Evolutionary conservation across 2,797 vertebrate species (phyloP).

Genomic region (Bradypus variegatus): DNA sequence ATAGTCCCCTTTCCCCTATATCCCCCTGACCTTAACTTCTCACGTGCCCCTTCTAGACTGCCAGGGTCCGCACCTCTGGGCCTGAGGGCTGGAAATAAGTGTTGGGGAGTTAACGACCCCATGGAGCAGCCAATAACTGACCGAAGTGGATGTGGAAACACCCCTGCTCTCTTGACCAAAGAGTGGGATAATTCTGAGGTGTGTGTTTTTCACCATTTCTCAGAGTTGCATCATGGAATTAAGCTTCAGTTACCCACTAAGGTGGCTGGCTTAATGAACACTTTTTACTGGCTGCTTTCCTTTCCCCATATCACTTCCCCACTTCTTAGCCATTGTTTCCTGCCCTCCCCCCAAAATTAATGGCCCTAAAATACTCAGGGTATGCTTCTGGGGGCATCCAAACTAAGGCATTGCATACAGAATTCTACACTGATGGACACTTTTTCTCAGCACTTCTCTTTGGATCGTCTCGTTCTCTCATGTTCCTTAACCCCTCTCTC

Average conservation of each 20-base stretch:
- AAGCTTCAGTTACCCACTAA: neutral
- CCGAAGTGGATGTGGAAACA: neutral
- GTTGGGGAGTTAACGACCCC: too few relatives aligned
- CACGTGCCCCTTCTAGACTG: neutral
- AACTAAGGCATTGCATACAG: fast-evolving
- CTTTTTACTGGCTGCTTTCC: neutral
- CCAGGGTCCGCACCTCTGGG: neutral
- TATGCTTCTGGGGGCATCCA: neutral
- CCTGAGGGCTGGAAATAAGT: neutral
- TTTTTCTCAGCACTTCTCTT: neutral
- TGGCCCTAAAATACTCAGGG: neutral
- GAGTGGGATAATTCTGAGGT: neutral
- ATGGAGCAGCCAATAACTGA: neutral
- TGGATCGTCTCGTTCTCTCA: neutral
- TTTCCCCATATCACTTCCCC: neutral
- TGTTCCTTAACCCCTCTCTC: neutral
- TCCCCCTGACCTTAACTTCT: neutral
- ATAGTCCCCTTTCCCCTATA: neutral
- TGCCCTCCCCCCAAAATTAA: neutral
- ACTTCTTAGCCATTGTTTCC: neutral
- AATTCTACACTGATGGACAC: fast-evolving
- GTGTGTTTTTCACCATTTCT: neutral
- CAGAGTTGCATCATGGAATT: neutral
- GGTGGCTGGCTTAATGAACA: neutral
- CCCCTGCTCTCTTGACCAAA: neutral